phyloP scores from a whole-genome alignment of 23 tunicate genomes.

The Styela plicata region DNA sequence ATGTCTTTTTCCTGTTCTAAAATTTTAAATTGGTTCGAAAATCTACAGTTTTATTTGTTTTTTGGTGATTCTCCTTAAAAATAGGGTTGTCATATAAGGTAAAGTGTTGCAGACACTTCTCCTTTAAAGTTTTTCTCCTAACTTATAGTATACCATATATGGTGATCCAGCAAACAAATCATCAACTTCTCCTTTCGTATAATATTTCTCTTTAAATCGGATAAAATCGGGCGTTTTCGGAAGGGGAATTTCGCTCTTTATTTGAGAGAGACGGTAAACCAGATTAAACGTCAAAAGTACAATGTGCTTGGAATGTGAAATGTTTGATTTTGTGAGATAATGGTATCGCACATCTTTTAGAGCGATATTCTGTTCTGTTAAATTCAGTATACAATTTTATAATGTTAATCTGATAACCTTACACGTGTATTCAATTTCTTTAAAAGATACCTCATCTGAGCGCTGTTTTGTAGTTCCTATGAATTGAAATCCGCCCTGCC shows the following conservation, averaged over 20 bases:
- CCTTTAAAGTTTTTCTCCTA: background rate
- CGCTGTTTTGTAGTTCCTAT: too few relatives aligned
- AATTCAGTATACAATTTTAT: too few relatives aligned
- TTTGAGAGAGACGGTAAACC: background rate
- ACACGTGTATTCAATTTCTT: too few relatives aligned
- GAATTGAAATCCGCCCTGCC: too few relatives aligned
- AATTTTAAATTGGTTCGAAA: too few relatives aligned
- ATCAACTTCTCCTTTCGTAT: background rate
- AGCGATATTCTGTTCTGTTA: too few relatives aligned
- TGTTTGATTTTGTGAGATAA: background rate
- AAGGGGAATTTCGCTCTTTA: background rate
- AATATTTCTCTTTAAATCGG: background rate
- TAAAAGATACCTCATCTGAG: too few relatives aligned
- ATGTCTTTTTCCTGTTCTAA: too few relatives aligned
- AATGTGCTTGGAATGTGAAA: background rate
- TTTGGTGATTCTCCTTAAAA: background rate
- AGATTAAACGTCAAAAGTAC: background rate
- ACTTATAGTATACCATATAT: background rate
- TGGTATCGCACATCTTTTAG: background rate
- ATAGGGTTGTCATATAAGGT: constrained; percentile 10
- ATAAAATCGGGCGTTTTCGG: background rate
- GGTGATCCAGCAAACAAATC: background rate
- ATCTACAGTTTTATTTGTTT: too few relatives aligned
- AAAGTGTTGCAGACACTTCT: background rate
- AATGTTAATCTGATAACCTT: too few relatives aligned